Conservation (phyloP, 2,888 invertebrate species). For the Agonum fuliginosum region DNA sequence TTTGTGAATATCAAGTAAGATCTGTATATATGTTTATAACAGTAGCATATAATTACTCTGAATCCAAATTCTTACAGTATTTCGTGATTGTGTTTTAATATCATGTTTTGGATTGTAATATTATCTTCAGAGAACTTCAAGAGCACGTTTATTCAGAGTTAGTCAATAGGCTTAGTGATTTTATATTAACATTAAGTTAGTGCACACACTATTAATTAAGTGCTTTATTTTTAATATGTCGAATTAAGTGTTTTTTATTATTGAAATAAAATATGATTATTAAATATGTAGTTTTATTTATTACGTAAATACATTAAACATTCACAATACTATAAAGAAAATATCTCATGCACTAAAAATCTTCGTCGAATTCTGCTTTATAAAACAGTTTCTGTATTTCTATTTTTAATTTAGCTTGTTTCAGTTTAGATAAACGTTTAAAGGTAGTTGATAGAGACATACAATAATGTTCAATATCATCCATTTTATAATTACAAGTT, state of each 20-base stretch:
- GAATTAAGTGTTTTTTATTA: constrained; percentile 15
- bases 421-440: constrained; percentile 59
- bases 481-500: constrained; percentile 55
- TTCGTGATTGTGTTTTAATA: neutral
- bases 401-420: constrained; percentile 63
- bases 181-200: neutral
- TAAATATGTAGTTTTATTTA: constrained; percentile 15
- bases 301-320: neutral
- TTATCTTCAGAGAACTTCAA: neutral
- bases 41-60: constrained; percentile 5
- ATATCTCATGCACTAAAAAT: constrained; percentile 55
- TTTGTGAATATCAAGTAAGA: constrained; percentile 13
- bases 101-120: neutral
- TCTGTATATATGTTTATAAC: constrained; percentile 55
- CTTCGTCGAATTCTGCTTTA: constrained; percentile 61
- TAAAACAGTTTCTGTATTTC: constrained; percentile 62
- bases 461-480: constrained; percentile 62
- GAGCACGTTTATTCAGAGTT: neutral
- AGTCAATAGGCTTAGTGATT: neutral
- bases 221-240: constrained; percentile 15
- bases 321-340: neutral
- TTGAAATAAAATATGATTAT: constrained; percentile 28
- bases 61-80: neutral
- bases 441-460: constrained; percentile 62
- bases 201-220: neutral